Base-by-base conservation (phyloP, 2,888 invertebrate species). In the Hipparchia sbordonii region DNA sequence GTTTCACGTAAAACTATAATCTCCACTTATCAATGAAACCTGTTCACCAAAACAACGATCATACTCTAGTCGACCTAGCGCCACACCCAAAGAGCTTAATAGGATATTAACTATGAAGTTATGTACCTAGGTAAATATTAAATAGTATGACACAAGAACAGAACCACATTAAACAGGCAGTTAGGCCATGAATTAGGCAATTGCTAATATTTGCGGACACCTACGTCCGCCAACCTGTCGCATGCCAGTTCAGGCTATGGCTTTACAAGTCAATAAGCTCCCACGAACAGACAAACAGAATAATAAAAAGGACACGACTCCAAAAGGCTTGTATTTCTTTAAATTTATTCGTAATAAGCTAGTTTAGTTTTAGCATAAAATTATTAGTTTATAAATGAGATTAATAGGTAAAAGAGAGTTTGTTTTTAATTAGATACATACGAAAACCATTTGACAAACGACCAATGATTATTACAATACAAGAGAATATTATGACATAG, bases 201-300 rank as follows among this genome's bases (percentile, higher is more conserved):
- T 88, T 84, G 87, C 86, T 84, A 92, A 93, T 92, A 93, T 93
- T 92, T 92, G 92, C 90, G 85, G 80, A 91, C 92, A 88, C 92
- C 92, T 89, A 91, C 93, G 86, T 89, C 88, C 88, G 88, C 89
- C 85, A 89, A 89, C 88, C 85, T 88, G 91, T 87, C 84, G 85
- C 84, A 81, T 82, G 82, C 82, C 83, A 80, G 78, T 76, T 80
- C 81, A 77, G 76, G 77, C 78, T 72, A 74, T 76, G 80, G 73
- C 78, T 76, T 76, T 78, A 81, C 83, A 78, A 86, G 89, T 89
- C 87, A 89, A 89, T 87, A 89, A 85, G 89, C 90, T 89, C 87
- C 89, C 87, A 90, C 89, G 75, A 46, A 69, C 74, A 67, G 51
- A 54, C 70, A 69, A 74, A 75, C 61, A 65, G 67, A 76, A 74